Conservation (phyloP, 1,140 invertebrate genomes). For the Chironomus tepperi region DNA sequence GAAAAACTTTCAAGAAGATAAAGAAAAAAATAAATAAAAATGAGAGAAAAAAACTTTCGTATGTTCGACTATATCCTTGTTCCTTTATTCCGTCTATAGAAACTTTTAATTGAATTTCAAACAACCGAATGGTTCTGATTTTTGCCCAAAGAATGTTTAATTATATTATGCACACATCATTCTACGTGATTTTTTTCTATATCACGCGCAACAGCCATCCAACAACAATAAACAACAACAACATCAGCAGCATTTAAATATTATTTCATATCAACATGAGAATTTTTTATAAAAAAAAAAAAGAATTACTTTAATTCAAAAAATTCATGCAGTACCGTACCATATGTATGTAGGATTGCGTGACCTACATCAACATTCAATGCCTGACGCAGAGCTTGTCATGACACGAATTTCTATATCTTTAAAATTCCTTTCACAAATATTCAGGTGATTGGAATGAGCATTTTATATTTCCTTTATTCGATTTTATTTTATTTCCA, state of each 20-base stretch:
- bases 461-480: too few species aligned
- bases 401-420: slow-evolving; percentile 13
- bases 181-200: neutral
- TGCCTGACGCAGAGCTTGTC: neutral
- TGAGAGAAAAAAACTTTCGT: slow-evolving; percentile 5
- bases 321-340: too few species aligned
- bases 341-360: neutral
- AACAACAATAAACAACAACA: neutral
- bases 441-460: neutral
- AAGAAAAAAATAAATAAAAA: neutral
- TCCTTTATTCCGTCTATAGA: neutral
- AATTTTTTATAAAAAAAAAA: too few species aligned
- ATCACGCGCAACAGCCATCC: neutral
- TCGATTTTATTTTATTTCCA: too few species aligned
- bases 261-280: too few species aligned
- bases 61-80: neutral
- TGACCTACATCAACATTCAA: slow-evolving; percentile 4
- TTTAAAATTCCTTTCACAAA: neutral
- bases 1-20: too few species aligned
- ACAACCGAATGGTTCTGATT: slow-evolving; percentile 16
- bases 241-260: too few species aligned
- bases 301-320: too few species aligned
- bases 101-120: slow-evolving; percentile 23
- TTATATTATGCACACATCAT: slow-evolving; percentile 15
- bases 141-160: neutral